Base-by-base conservation (phyloP, 2,113 vertebrate species). In the Syrrhaptes paradoxus region DNA sequence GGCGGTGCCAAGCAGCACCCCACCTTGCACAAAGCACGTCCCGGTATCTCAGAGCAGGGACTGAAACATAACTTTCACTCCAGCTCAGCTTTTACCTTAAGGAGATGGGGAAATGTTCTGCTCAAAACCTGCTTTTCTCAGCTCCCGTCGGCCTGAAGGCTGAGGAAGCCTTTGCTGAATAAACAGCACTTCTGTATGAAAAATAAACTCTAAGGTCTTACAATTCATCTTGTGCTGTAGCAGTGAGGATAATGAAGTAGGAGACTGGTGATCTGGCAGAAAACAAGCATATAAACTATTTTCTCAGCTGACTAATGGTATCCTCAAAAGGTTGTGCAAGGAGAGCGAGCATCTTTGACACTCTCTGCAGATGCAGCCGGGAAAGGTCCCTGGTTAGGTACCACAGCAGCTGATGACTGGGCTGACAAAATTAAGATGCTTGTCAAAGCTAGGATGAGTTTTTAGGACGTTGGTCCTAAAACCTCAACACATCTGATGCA, bases 181-280 rank as follows among this genome's bases (percentile, higher is more conserved):
- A 95, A 95, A 89, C 84, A 94, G 55, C 75, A 70, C 78, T 91
- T 94, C 13, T 45, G 24, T 83, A 71, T 68, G 63, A 88, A 90
- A 90, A 89, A 93, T 58, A 93, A 95, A 92, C 67, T 70, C 87
- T 36, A 2, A 62, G 79, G 70, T 26, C 94, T 80, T 45, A 82
- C 77, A 95, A 59, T 67, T 26, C 28, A 31, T 85, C 92, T 19
- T 73, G 62, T 63, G 48, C 57, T 51, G 84, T 17, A 74, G 85
- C 80, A 57, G 76, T 20, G 72, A 85, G 51, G 11, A 88, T 79
- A 91, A 88, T 54, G 72, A 88, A 95, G 82, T 7, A 83, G 77
- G 67, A 90, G 67, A 76, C 32, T 55, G 43, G 75, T 80, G 65
- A 82, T 85, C 38, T 87, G 83, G 70, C 87, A 97, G 72, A 89